phyloP scores from a whole-genome alignment of 1,140 invertebrate genomes.

The Drosophila azteca region DNA sequence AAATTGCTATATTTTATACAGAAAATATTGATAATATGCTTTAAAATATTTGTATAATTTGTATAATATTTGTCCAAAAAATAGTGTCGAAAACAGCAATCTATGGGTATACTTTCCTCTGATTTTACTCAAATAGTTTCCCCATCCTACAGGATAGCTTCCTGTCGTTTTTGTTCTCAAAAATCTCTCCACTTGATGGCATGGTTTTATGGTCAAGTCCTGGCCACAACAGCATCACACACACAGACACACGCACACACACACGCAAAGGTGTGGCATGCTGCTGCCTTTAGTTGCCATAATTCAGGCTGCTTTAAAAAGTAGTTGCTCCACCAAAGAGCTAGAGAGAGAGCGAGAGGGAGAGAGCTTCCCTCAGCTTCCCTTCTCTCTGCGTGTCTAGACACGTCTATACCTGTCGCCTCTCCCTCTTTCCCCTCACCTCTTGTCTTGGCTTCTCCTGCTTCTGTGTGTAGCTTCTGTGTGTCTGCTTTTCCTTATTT shows the following conservation, averaged over 20 bases:
- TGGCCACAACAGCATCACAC: neutral
- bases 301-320: slow-evolving; percentile 8
- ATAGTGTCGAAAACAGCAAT: too few relatives aligned
- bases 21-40: too few relatives aligned
- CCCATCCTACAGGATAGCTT: too few relatives aligned
- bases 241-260: neutral
- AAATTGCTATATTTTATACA: too few relatives aligned
- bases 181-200: neutral
- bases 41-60: too few relatives aligned
- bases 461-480: neutral
- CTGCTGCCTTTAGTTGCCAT: slow-evolving; percentile 3
- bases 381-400: slow-evolving; percentile 30
- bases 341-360: neutral
- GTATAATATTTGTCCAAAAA: too few relatives aligned
- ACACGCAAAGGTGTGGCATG: slow-evolving; percentile 1
- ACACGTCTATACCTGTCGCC: slow-evolving; percentile 22
- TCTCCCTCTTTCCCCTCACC: slow-evolving; percentile 6
- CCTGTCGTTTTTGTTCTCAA: too few relatives aligned
- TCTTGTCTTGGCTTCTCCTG: slow-evolving; percentile 29
- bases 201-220: slow-evolving; percentile 7
- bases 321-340: neutral
- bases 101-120: too few relatives aligned
- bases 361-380: neutral
- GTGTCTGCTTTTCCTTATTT: slow-evolving; percentile 40
- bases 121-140: too few relatives aligned